Evolutionary conservation across 2,888 invertebrate species (phyloP).

Genomic region (Linnaemya tessellans): DNA sequence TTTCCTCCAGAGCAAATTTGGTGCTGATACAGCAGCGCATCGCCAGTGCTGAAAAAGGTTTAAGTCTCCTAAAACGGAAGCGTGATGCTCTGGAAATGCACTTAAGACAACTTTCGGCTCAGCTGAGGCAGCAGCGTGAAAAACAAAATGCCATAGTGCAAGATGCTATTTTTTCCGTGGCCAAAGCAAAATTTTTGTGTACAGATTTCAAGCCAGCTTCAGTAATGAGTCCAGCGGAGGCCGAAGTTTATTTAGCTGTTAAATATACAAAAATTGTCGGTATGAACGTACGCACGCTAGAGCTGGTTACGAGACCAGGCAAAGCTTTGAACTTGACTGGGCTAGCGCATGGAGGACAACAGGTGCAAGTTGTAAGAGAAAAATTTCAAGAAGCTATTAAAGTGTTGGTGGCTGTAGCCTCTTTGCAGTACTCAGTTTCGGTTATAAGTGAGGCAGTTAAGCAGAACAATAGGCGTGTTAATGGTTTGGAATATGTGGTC

Average conservation of each 20-base stretch:
- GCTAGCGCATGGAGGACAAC: conserved; percentile 77
- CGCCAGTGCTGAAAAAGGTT: conserved; percentile 76
- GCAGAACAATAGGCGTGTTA: conserved; percentile 79
- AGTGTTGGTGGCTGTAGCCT: conserved; percentile 74
- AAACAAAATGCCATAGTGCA: conserved; percentile 72
- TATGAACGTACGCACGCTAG: conserved; percentile 75
- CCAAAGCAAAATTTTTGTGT: conserved; percentile 78
- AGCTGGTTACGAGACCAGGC: conserved; percentile 61
- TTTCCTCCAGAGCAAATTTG: conserved; percentile 78
- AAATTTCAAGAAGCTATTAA: conserved; percentile 74
- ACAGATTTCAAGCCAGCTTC: conserved; percentile 76
- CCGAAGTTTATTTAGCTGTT: conserved; percentile 71
- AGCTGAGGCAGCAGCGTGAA: conserved; percentile 65
- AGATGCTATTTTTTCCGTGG: conserved; percentile 77
- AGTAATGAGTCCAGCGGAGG: conserved; percentile 70
- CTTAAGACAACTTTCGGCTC: conserved; percentile 74
- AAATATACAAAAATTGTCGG: conserved; percentile 76
- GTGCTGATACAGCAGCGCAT: conserved; percentile 77
- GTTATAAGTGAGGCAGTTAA: conserved; percentile 73
- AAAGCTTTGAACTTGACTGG: conserved; percentile 76
- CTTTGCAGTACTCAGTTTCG: conserved; percentile 75
- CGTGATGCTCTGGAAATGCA: conserved; percentile 79
- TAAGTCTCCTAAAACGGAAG: conserved; percentile 77
- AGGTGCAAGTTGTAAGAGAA: conserved; percentile 76
- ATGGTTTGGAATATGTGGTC: conserved; percentile 79